Base-by-base conservation (phyloP, 2,888 invertebrate genomes). In the Thymelicus sylvestris region DNA sequence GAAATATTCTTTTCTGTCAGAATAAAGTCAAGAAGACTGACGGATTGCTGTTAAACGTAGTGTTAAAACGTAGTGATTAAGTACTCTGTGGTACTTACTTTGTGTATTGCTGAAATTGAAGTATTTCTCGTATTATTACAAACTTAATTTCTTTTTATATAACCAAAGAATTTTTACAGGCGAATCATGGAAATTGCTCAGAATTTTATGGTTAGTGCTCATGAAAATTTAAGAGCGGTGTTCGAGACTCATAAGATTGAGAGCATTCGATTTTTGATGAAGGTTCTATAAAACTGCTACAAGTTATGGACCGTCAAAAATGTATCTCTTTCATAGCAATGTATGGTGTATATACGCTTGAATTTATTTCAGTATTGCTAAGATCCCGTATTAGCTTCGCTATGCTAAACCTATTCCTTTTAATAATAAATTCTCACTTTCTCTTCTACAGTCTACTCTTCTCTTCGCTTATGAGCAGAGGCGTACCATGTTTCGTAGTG, bases 161-260 rank as follows among this genome's bases (percentile, higher is more conserved):
- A 62, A 65, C 10, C 44, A 55, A 61, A 68, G 62, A 62, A 60
- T 73, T 75, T 77, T 78, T 77, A 73, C 66, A 72, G 70, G 70
- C 71, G 67, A 73, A 75, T 73, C 68, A 92, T 93, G 92, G 92
- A 92, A 77, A 93, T 93, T 65, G 90, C 91, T 0, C 87, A 83
- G 67, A 92, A 93, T 78, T 92, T 77, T 79, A 93, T 93, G 92
- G 92, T 92, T 69, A 71, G 79, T 79, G 76, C 73, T 67, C 7
- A 68, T 72, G 65, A 71, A 74, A 73, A 48, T 69, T 69, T 64
- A 39, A 39, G 64, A 39, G 64, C 41, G 48, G 47, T 64, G 59
- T 64, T 69, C 59, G 44, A 12, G 44, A 55, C 47, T 61, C 15
- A 57, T 48, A 69, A 64, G 39, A 41, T 48, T 69, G 64, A 59